Conservation (phyloP, 2,797 vertebrate genomes). For the Prionace glauca region DNA sequence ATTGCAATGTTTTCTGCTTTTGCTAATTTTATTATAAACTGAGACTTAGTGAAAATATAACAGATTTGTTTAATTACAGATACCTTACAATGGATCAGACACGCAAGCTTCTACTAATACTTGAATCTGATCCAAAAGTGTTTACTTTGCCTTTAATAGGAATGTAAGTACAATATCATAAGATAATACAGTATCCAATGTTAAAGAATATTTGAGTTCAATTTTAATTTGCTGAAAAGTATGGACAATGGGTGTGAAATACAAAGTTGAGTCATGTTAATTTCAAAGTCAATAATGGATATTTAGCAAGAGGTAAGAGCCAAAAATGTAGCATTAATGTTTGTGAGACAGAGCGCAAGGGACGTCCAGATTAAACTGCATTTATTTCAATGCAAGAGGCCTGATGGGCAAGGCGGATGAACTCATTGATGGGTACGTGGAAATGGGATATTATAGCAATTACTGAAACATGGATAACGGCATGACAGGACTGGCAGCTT, state of each 20-base stretch:
- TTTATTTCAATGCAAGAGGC: no score
- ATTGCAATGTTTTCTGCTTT: not conserved
- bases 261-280: not conserved
- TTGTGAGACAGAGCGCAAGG: no score
- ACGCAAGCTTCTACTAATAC: conserved; percentile 79
- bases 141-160: conserved; percentile 79
- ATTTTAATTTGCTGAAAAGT: not conserved
- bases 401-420: no score
- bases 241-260: not conserved
- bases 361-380: no score
- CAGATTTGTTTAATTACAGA: conserved; percentile 55
- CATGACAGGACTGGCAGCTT: no score
- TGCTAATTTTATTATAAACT: not conserved
- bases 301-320: not conserved
- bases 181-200: not conserved
- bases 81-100: conserved; percentile 95
- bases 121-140: conserved; percentile 91
- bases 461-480: no score
- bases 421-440: no score
- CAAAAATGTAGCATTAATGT: not conserved
- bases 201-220: not conserved
- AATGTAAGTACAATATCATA: conserved; percentile 68
- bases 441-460: no score
- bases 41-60: not conserved
- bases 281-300: not conserved